Conservation (phyloP, 2,888 invertebrate species). For the Callinectes sapidus region DNA sequence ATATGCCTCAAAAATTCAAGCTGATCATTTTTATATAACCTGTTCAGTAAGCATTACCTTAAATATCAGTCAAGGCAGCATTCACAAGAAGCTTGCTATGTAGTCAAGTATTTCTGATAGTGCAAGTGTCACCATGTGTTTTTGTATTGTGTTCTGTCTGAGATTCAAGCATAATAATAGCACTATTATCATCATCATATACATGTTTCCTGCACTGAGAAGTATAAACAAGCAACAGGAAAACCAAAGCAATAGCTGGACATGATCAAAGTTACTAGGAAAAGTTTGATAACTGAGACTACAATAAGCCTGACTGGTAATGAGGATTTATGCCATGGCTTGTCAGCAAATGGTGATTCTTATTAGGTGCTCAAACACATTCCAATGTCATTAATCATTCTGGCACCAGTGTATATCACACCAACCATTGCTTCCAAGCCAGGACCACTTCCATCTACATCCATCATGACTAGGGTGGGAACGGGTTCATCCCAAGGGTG, state of each 20-base stretch:
- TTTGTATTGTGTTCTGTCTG: slow-evolving; percentile 26
- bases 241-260: neutral
- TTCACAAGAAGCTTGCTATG: neutral
- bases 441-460: neutral
- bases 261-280: neutral
- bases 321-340: neutral
- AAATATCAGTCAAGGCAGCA: slow-evolving; percentile 2
- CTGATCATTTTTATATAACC: neutral
- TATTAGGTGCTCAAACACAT: neutral
- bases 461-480: slow-evolving; percentile 4
- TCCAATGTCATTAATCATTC: neutral
- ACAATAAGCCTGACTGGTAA: neutral
- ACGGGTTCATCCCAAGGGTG: neutral
- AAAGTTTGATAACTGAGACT: neutral
- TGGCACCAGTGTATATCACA: neutral
- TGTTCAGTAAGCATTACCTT: slow-evolving; percentile 17
- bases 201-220: slow-evolving; percentile 15
- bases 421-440: neutral
- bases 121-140: neutral
- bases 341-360: neutral
- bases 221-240: neutral
- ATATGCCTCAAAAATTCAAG: neutral
- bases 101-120: neutral
- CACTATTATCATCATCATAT: neutral
- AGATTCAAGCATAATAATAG: neutral